phyloP scores from a whole-genome alignment of 2,888 invertebrate genomes.

The Galeruca laticollis region DNA sequence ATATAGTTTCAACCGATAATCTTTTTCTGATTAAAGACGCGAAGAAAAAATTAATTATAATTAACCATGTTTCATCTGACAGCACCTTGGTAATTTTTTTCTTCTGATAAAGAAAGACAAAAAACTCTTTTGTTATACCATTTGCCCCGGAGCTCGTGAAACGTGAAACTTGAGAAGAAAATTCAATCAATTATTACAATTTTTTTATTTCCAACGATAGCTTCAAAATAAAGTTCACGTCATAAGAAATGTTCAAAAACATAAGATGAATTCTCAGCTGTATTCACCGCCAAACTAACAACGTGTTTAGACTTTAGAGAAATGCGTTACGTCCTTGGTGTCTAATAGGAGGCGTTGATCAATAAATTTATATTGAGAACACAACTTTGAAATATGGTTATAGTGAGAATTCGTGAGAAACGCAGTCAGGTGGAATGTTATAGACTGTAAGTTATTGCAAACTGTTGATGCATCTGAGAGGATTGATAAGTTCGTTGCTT shows the following conservation, averaged over 20 bases:
- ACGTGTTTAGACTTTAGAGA: neutral
- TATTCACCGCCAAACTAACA: neutral
- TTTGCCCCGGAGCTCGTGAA: too few species aligned
- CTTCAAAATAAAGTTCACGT: too few species aligned
- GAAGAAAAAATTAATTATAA: too few species aligned
- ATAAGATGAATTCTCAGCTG: neutral
- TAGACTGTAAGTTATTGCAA: slow-evolving; percentile 5
- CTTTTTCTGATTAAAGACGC: too few species aligned
- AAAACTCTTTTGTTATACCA: too few species aligned
- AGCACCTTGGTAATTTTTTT: too few species aligned
- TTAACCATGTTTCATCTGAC: too few species aligned
- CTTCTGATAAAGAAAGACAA: too few species aligned
- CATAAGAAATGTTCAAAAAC: neutral
- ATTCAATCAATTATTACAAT: too few species aligned
- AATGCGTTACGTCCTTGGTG: neutral
- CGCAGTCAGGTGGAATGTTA: slow-evolving; percentile 14
- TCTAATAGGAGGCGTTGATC: slow-evolving; percentile 4
- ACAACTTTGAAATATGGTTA: neutral
- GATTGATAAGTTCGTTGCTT: slow-evolving; percentile 1
- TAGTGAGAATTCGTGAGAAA: neutral
- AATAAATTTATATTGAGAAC: slow-evolving; percentile 15
- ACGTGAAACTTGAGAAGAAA: too few species aligned
- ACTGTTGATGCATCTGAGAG: slow-evolving; percentile 3
- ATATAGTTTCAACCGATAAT: too few species aligned
- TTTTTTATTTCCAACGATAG: too few species aligned